Percentiles rank a stretch among this genome's conserved stretches.
phyloP scores from a whole-genome alignment of 2,797 vertebrate species.

The Crypturellus tataupa region DNA sequence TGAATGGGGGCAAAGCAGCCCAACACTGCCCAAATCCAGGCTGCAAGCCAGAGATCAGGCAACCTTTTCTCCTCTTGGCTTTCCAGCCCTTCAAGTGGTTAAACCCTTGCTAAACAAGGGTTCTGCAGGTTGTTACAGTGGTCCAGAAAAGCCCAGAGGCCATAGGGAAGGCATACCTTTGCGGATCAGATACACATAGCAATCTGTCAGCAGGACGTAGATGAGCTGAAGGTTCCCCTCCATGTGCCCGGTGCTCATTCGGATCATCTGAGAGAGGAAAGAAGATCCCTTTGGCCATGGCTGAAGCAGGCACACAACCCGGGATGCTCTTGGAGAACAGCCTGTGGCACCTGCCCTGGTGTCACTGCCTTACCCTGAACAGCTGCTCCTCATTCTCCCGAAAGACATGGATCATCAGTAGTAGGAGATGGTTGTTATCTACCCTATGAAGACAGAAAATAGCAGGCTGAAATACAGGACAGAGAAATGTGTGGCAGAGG shows the following conservation, averaged over 20 bases:
- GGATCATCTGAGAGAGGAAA: constrained; percentile 88
- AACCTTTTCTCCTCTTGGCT: background rate
- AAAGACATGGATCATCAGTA: constrained; percentile 98
- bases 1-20: background rate
- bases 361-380: constrained; percentile 85
- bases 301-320: background rate
- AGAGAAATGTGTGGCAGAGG: rapidly evolving
- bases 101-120: background rate
- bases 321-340: rapidly evolving
- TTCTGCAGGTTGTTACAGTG: background rate
- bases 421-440: constrained; percentile 96
- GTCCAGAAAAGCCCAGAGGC: background rate
- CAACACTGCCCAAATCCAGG: rapidly evolving
- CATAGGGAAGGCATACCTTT: constrained; percentile 83
- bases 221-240: constrained; percentile 96
- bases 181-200: constrained; percentile 94
- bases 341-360: too few species aligned
- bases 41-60: background rate
- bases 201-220: constrained; percentile 94
- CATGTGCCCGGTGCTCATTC: constrained; percentile 98
- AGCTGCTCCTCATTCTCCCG: constrained; percentile 97
- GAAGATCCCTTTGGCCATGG: background rate
- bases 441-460: constrained; percentile 84
- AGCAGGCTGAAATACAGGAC: background rate
- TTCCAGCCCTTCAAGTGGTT: background rate